Percentiles rank a stretch among this genome's conserved stretches.
phyloP scores from a whole-genome alignment of 2,113 vertebrate species.

The Pelvicachromis taeniatus region DNA sequence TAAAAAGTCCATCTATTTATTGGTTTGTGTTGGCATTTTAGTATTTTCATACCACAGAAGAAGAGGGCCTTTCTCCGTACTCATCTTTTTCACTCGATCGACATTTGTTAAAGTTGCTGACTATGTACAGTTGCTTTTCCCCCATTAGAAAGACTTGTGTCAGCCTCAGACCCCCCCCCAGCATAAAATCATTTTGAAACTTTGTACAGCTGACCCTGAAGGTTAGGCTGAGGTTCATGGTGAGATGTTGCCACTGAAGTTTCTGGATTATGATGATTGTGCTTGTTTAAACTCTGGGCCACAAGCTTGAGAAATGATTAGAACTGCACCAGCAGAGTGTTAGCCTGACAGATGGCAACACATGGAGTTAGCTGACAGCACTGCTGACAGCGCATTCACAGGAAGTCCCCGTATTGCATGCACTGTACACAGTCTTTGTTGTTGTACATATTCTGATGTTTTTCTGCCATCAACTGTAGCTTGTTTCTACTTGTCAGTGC shows the following conservation, averaged over 20 bases:
- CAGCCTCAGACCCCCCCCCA: background rate
- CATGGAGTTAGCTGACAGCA: conserved; percentile 58
- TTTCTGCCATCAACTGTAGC: conserved; percentile 32
- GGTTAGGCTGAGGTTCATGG: conserved; percentile 35
- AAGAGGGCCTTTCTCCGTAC: conserved; percentile 28
- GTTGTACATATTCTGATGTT: conserved; percentile 43
- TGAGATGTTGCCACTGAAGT: conserved; percentile 28
- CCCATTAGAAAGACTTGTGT: background rate
- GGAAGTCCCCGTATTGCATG: conserved; percentile 45
- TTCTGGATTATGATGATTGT: conserved; percentile 64
- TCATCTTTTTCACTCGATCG: conserved; percentile 44
- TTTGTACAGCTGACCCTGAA: conserved; percentile 35
- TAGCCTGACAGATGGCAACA: conserved; percentile 68
- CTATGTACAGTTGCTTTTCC: conserved; percentile 18
- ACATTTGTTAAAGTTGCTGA: conserved; percentile 62
- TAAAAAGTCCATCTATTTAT: conserved; percentile 63
- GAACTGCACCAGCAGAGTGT: conserved; percentile 51
- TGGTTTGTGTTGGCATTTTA: conserved; percentile 62
- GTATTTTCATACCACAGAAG: conserved; percentile 43
- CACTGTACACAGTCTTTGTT: conserved; percentile 44
- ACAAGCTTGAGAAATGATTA: conserved; percentile 58
- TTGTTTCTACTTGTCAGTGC: conserved; percentile 28
- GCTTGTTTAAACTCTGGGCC: conserved; percentile 44
- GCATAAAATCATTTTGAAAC: conserved; percentile 15
- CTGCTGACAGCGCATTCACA: conserved; percentile 63